Evolutionary conservation across 2,113 vertebrate species (phyloP), one percentile per base, ranked within the genome.

Genomic region (Antennarius striatus): DNA sequence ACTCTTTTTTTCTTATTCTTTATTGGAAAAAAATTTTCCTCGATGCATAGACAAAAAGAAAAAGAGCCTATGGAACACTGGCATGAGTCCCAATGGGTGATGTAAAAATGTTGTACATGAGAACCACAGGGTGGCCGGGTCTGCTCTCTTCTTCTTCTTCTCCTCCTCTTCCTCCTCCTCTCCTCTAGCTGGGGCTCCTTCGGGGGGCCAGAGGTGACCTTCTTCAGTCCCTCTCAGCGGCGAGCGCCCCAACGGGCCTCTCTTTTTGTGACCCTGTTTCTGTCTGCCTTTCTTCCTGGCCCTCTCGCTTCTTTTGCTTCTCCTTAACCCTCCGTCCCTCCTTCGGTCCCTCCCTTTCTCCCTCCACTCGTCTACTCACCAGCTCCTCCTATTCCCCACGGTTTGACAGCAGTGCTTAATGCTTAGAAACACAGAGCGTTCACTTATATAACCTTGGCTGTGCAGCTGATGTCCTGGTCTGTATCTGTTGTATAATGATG

Each of bases 401-500:
- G 78, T 57, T 63, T 58, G 71, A 80, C 77, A 77, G 59, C 54
- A 30, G 50, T 28, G 68, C 73, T 63, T 66, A 83, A 75, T 62
- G 77, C 80, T 80, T 56, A 45, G 76, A 86, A 82, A 86, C 72
- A 67, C 70, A 48, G 71, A 75, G 81, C 74, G 74, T 81, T 73
- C 72, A 77, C 82, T 93, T 90, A 91, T 87, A 79, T 92, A 92
- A 93, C 84, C 70, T 51, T 30, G 49, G 53, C 77, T 46, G 66
- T 76, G 80, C 83, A 84, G 87, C 86, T 85, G 82, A 87, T 84
- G 88, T 84, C 78, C 76, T 58, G 68, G 55, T 75, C 86, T 72
- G 71, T 78, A 72, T 89, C 82, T 73, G 85, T 79, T 67, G 75
- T 80, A 72, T 81, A 79, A 85, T 87, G 87, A 89, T 90, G 89